Conservation (phyloP, 1,140 invertebrate species). For the Drosophila burlai region DNA sequence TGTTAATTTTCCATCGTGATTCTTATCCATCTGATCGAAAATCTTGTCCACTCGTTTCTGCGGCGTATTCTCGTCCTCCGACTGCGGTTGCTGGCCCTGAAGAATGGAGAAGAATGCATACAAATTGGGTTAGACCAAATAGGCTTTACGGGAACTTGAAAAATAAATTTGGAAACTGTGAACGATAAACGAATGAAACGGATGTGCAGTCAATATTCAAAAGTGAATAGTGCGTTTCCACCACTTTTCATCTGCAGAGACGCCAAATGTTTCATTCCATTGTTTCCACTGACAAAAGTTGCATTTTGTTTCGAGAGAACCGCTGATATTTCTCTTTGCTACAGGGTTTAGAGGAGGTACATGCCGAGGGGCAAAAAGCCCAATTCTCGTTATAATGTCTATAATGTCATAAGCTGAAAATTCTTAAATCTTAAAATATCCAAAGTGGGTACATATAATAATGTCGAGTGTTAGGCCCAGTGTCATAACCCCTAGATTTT, state of each 20-base stretch:
- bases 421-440: not conserved
- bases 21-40: slow-evolving; percentile 99
- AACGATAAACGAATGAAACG: not conserved
- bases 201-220: too few relatives aligned
- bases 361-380: too few relatives aligned
- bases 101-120: not conserved
- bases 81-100: slow-evolving; percentile 94
- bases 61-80: slow-evolving; percentile 97
- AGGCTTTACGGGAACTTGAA: not conserved
- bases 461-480: too few relatives aligned
- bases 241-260: too few relatives aligned
- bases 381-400: not conserved
- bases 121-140: not conserved
- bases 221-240: too few relatives aligned
- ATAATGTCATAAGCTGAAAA: not conserved
- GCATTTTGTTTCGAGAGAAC: too few relatives aligned
- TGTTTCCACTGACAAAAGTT: too few relatives aligned
- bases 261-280: too few relatives aligned
- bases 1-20: slow-evolving; percentile 98
- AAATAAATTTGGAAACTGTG: not conserved
- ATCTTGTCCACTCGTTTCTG: slow-evolving; percentile 98
- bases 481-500: not conserved
- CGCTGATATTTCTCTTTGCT: too few relatives aligned
- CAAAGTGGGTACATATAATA: not conserved
- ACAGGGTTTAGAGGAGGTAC: too few relatives aligned